Base-by-base conservation (phyloP, 2,888 invertebrate species). In the Plemyria rubiginata region DNA sequence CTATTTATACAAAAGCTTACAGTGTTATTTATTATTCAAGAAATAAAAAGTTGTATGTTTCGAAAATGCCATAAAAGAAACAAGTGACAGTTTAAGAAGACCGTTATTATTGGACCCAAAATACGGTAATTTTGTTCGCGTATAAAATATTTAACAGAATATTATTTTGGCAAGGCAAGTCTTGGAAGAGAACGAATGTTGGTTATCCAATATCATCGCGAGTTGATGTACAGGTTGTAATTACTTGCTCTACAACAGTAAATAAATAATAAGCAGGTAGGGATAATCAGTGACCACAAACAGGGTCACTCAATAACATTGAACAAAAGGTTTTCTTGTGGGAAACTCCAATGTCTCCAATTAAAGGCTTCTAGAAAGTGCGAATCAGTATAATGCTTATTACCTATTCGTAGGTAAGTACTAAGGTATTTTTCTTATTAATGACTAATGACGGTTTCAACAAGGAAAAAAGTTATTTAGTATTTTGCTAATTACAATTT, bases 61-160 rank as follows among this genome's bases (percentile, higher is more conserved):
- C 41, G 48, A 53, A 62, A 62, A 62, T 48, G 32, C 41, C 32
- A 41, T 56, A 56, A 52, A 55, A 51, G 45, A 36, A 41, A 46
- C 29, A 49, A 54, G 58, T 63, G 62, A 51, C 54, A 63, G 54
- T 16, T 62, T 54, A 50, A 54, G 16, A 28, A 28, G 54, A 13
- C 62, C 62, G 62, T 59, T 63, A 63, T 62, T 62, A 54, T 52
- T 54, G 49, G 11, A 4, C 54, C 50, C 29, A 54, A 61, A 32
- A 62, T 54, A 58, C 62, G 50, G 62, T 58, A 50, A 46, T 62
- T 62, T 58, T 29, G 15, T 11, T 16, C 56, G 48, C 40, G 16
- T 9, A 2, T 54, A 53, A 48, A 41, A 41, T 12, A 12, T 50
- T 49, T 55, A 46, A 61, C 40, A 46, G 13, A 61, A 61, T 56